Evolutionary conservation across 92 coral and sea anemone genomes (phyloP), one percentile per base, ranked within the genome.

Genomic region (Palythoa grandiflora): DNA sequence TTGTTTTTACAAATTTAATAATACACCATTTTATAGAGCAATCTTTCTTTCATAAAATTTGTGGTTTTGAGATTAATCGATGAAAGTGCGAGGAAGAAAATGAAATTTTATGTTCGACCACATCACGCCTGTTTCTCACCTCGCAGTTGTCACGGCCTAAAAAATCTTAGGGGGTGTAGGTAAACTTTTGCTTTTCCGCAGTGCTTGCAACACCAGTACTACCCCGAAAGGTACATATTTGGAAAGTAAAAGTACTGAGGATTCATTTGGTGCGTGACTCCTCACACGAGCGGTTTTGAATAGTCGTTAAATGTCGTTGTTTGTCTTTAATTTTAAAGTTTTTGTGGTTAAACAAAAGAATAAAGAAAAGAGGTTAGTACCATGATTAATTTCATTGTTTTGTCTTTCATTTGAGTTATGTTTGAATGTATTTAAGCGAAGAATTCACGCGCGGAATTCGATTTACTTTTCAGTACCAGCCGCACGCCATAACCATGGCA

Each of bases 261-360:
- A 75, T 77, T 53, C 35, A 77, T 77, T 77, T 77, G 68, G 79
- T 75, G 38, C 37, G 81, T 77, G 81, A 53, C 68, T 77, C 81
- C 19, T 1, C 3, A 50, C 81, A 77, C 8, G 63, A 53, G 14
- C 17, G 74, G 74, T 68, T 68, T 28, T 68, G 74, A 68, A 68
- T 68, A 36, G 44, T 68, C 35, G 8, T 68, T 68, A 68, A 68
- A 68, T n/a, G 74, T 68, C 38, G 74, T 68, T 68, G 74, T 68
- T 68, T 68, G 44, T 28, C 74, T 68, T 78, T 78, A 28, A 55
- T 11, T 52, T 78, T 11, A 38, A 78, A 16, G 71, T 55, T 78
- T 78, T 78, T 59, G 83, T 78, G n/a, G 38, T 38, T 77, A 19
- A 76, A n/a, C 65, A 76, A 75, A 75, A 21, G 79, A 75, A 40